phyloP scores from a whole-genome alignment of 1,140 invertebrate species.

The Saccostrea cuccullata region DNA sequence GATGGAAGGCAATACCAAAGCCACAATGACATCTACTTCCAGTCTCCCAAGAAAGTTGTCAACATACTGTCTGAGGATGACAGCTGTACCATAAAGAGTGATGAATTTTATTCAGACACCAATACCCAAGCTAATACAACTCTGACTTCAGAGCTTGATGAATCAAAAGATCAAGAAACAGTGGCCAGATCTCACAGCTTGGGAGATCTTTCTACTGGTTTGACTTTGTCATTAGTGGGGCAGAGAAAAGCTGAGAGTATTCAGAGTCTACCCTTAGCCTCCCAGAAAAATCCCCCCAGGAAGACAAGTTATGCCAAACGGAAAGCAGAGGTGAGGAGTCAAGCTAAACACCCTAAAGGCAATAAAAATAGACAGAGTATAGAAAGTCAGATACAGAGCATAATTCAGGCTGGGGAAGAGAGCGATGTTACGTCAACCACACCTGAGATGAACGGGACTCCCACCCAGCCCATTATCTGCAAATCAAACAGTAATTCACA shows the following conservation, averaged over 20 bases:
- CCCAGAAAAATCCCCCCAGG: slow-evolving; percentile 1
- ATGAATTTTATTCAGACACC: slow-evolving; percentile 48
- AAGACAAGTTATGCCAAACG: background rate
- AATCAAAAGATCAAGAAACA: slow-evolving; percentile 33
- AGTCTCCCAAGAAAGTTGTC: slow-evolving; percentile 27
- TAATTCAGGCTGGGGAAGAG: background rate
- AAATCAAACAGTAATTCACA: slow-evolving; percentile 15
- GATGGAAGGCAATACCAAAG: slow-evolving; percentile 51
- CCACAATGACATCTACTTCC: slow-evolving; percentile 55
- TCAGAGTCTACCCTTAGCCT: slow-evolving; percentile 38
- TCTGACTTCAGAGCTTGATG: background rate
- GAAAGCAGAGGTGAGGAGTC: background rate
- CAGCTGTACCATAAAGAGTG: slow-evolving; percentile 52
- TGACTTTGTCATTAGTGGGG: slow-evolving; percentile 54
- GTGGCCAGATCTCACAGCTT: slow-evolving; percentile 51
- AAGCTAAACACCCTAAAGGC: background rate
- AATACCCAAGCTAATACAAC: slow-evolving; percentile 20
- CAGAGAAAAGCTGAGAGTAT: slow-evolving; percentile 54
- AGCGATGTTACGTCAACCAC: slow-evolving; percentile 5
- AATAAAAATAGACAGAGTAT: slow-evolving; percentile 5
- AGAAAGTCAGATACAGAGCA: slow-evolving; percentile 33
- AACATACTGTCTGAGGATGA: slow-evolving; percentile 32
- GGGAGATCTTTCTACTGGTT: slow-evolving; percentile 52
- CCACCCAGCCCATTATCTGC: slow-evolving; percentile 24
- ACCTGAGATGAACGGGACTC: slow-evolving; percentile 13